Conservation (phyloP, 2,113 vertebrate species). For the Gorsachius goisagi region DNA sequence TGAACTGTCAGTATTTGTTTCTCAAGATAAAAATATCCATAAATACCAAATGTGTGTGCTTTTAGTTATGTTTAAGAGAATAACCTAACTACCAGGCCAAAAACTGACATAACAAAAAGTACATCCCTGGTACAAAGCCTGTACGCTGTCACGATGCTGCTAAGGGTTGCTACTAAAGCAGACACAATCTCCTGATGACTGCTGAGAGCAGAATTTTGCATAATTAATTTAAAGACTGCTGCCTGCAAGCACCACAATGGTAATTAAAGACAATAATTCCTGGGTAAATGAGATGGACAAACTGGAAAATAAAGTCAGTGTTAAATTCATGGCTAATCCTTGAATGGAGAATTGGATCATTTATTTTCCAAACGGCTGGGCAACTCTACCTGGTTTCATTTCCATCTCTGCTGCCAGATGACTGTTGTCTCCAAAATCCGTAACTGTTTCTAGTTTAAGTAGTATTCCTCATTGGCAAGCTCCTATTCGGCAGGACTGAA, state of each 20-base stretch:
- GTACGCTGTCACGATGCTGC: background rate
- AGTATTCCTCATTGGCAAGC: constrained; percentile 26
- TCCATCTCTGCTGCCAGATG: constrained; percentile 60
- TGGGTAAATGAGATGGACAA: constrained; percentile 40
- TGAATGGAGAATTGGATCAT: constrained; percentile 44
- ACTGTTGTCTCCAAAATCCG: constrained; percentile 30
- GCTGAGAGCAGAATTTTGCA: constrained; percentile 29
- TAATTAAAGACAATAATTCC: constrained; percentile 55
- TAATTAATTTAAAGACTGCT: constrained; percentile 15
- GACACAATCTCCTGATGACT: constrained; percentile 15
- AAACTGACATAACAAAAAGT: background rate
- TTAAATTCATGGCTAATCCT: constrained; percentile 44
- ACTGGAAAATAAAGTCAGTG: constrained; percentile 46
- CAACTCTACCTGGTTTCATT: constrained; percentile 56
- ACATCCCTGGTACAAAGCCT: background rate
- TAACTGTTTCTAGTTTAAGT: constrained; percentile 29
- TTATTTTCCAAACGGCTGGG: constrained; percentile 37
- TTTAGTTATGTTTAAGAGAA: constrained; percentile 42
- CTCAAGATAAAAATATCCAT: constrained; percentile 46
- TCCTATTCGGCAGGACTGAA: background rate
- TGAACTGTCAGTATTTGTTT: constrained; percentile 23
- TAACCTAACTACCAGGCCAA: constrained; percentile 28
- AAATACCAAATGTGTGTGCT: constrained; percentile 10
- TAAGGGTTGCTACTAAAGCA: background rate
- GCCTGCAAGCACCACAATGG: constrained; percentile 25